A percentile compares a stretch with the other conserved stretches of the same genome.
These are phyloP conservation scores for Cavia porcellus DNA, from an alignment of 2,113 vertebrate species.

Conservation along the genomic window DNA sequence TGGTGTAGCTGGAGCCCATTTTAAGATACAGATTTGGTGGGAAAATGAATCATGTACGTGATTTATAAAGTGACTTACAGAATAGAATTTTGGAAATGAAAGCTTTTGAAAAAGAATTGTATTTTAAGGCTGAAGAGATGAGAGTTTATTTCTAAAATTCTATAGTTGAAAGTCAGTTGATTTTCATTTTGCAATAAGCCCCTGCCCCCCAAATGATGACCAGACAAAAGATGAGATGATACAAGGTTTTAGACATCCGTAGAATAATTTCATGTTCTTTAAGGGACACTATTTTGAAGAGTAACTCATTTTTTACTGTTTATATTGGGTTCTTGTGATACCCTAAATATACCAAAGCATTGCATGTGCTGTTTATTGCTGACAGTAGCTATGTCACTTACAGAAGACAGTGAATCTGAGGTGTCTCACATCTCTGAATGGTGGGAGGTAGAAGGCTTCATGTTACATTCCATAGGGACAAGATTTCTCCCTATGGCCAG, in stretches of 20 bases:
- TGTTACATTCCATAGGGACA: neutral
- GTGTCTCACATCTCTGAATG: neutral
- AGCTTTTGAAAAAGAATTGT: neutral
- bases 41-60: neutral
- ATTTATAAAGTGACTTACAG: neutral
- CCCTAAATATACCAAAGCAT: neutral
- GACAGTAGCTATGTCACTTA: neutral
- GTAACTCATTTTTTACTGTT: neutral
- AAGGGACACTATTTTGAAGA: neutral
- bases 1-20: neutral
- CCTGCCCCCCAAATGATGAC: neutral
- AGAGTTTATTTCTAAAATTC: constrained; percentile 38
- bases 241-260: constrained; percentile 6
- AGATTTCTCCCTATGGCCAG: neutral
- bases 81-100: constrained; percentile 53
- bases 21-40: neutral
- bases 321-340: neutral
- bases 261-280: neutral
- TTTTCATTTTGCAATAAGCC: neutral
- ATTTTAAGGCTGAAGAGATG: constrained; percentile 44
- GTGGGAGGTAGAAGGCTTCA: neutral
- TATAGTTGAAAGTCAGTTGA: constrained; percentile 4
- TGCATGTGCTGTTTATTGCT: neutral
- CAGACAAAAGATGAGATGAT: neutral
- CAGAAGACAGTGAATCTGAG: neutral